Conservation (phyloP, 2,888 invertebrate genomes). For the Folsomia manolachei region DNA sequence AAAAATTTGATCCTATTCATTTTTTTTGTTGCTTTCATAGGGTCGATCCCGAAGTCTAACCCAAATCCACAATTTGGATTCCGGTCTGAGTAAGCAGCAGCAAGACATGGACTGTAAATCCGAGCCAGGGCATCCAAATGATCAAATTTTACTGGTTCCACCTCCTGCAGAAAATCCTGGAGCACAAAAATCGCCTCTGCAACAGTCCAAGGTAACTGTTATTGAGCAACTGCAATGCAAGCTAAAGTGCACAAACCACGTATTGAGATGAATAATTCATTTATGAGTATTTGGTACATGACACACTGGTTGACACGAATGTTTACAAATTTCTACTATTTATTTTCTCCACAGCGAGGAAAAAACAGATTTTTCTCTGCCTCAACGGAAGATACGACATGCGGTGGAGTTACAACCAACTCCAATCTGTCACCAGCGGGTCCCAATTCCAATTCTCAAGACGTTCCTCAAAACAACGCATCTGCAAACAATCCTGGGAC, state of each 20-base stretch:
- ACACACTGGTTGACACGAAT: background rate
- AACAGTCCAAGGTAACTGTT: slow-evolving; percentile 64
- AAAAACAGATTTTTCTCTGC: slow-evolving; percentile 57
- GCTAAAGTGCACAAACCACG: too few relatives aligned
- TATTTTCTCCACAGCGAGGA: slow-evolving; percentile 38
- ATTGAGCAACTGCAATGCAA: slow-evolving; percentile 34
- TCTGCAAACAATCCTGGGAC: slow-evolving; percentile 30
- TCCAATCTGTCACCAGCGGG: slow-evolving; percentile 36
- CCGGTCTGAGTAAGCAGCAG: slow-evolving; percentile 53
- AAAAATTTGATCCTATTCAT: too few relatives aligned
- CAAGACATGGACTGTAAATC: slow-evolving; percentile 51
- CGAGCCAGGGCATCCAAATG: slow-evolving; percentile 50
- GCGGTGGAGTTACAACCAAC: slow-evolving; percentile 52
- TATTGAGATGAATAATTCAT: slow-evolving; percentile 6
- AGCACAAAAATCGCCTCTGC: slow-evolving; percentile 60
- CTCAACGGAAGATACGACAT: slow-evolving; percentile 58
- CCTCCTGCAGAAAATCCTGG: slow-evolving; percentile 40
- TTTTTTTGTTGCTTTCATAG: too few relatives aligned
- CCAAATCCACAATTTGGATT: slow-evolving; percentile 67
- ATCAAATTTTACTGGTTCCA: slow-evolving; percentile 47
- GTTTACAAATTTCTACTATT: background rate
- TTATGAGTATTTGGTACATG: slow-evolving; percentile 4
- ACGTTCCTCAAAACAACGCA: slow-evolving; percentile 27
- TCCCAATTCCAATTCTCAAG: slow-evolving; percentile 33
- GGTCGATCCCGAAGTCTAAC: slow-evolving; percentile 71